Evolutionary conservation across 2,113 vertebrate species (phyloP).

Genomic region (Felis chaus): DNA sequence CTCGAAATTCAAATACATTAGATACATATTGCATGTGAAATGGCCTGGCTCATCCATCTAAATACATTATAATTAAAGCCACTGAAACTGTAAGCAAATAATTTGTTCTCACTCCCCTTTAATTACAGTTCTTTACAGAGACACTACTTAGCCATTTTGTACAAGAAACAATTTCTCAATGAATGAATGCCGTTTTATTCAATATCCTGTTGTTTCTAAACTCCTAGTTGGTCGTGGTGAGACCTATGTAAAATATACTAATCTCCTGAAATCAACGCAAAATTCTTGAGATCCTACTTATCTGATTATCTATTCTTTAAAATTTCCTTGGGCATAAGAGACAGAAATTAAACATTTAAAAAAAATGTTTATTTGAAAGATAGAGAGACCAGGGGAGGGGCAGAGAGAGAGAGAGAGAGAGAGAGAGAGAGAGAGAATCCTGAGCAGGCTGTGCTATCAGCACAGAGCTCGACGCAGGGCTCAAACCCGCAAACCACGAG

Average conservation of each 20-base stretch:
- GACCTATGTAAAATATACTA: background rate
- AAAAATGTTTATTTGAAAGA: too few species aligned
- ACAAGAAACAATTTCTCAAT: constrained; percentile 39
- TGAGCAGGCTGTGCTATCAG: too few species aligned
- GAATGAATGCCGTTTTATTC: constrained; percentile 39
- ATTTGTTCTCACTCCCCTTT: constrained; percentile 53
- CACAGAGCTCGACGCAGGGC: too few species aligned
- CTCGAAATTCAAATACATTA: background rate
- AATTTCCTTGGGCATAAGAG: background rate
- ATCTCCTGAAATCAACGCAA: background rate
- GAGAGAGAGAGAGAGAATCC: too few species aligned
- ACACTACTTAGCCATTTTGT: constrained; percentile 42
- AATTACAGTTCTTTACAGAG: constrained; percentile 52
- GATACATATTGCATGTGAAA: background rate
- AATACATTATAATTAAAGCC: constrained; percentile 62
- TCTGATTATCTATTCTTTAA: background rate
- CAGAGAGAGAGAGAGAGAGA: too few species aligned
- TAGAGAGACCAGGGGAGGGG: too few species aligned
- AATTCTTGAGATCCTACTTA: background rate
- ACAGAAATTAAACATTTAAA: background rate
- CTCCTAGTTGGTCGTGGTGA: background rate
- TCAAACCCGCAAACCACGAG: too few species aligned
- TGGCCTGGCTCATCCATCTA: background rate
- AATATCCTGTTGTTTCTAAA: constrained; percentile 39
- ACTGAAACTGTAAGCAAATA: constrained; percentile 47